phyloP scores from a whole-genome alignment of 2,888 invertebrate species.

The Trissoscelio sp. region DNA sequence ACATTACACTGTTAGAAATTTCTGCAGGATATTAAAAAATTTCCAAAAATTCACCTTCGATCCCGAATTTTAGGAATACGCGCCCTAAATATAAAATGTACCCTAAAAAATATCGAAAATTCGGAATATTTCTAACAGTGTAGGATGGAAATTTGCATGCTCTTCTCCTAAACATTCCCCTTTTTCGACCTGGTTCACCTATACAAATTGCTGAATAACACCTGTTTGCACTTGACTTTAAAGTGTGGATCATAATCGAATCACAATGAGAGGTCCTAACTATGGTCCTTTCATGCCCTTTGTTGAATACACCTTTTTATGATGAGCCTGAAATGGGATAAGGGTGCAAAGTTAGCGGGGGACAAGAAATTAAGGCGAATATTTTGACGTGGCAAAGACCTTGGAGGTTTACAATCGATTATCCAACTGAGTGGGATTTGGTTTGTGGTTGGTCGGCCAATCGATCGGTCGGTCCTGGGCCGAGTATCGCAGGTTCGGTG shows the following conservation, averaged over 20 bases:
- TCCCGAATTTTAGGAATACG: too few relatives aligned
- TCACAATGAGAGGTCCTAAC: too few relatives aligned
- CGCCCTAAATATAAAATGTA: too few relatives aligned
- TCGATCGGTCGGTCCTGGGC: conserved; percentile 68
- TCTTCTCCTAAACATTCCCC: conserved; percentile 9
- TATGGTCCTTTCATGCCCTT: conserved; percentile 7
- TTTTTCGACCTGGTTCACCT: background rate
- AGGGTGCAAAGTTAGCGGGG: background rate
- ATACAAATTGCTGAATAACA: conserved; percentile 18
- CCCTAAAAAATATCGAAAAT: too few relatives aligned
- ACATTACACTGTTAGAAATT: too few relatives aligned
- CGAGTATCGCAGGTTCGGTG: conserved; percentile 66
- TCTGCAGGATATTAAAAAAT: too few relatives aligned
- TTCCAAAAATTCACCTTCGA: too few relatives aligned
- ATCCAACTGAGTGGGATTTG: conserved; percentile 64
- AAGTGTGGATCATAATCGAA: conserved; percentile 9
- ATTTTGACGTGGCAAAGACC: conserved; percentile 72
- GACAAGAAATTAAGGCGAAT: conserved; percentile 26
- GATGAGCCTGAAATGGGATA: too few relatives aligned
- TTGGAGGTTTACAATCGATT: conserved; percentile 70
- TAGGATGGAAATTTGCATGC: too few relatives aligned
- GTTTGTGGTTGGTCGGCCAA: conserved; percentile 62
- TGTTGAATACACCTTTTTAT: too few relatives aligned
- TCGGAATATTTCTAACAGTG: too few relatives aligned
- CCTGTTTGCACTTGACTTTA: conserved; percentile 27